phyloP scores from a whole-genome alignment of 2,797 vertebrate species.

The Sebastes alutus region DNA sequence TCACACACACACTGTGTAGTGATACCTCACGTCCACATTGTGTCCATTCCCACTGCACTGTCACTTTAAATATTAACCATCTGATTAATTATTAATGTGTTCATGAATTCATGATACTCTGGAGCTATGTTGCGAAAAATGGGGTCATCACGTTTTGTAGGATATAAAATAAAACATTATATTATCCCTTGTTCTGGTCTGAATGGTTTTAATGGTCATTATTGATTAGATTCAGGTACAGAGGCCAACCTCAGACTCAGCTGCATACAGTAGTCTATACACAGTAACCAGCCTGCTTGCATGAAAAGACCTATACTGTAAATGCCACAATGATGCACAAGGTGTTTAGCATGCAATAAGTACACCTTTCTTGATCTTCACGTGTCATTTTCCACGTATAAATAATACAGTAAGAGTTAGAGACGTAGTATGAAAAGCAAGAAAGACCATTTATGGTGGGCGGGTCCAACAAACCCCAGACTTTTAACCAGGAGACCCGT shows the following conservation, averaged over 20 bases:
- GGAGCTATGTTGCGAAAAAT: neutral
- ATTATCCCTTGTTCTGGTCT: neutral
- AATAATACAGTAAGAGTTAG: too few relatives aligned
- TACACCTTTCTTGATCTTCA: too few relatives aligned
- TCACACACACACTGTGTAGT: neutral
- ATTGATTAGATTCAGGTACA: neutral
- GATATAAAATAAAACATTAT: neutral
- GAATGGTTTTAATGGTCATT: neutral
- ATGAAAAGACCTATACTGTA: too few relatives aligned
- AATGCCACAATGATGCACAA: too few relatives aligned
- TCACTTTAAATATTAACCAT: conserved; percentile 19
- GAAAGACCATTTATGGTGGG: too few relatives aligned
- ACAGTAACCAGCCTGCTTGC: neutral
- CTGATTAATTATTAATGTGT: conserved; percentile 3
- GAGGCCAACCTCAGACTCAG: neutral
- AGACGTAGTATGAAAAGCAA: too few relatives aligned
- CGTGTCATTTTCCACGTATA: too few relatives aligned
- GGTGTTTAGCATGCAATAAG: too few relatives aligned
- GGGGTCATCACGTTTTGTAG: neutral
- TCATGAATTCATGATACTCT: neutral
- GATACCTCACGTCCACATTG: neutral
- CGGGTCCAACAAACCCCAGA: too few relatives aligned
- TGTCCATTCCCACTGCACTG: neutral
- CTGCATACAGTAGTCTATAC: too few relatives aligned
- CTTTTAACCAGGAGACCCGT: too few relatives aligned